These are phyloP conservation scores for Felis catus DNA, from an alignment of 2,113 vertebrate genomes.

Conservation along the genomic window DNA sequence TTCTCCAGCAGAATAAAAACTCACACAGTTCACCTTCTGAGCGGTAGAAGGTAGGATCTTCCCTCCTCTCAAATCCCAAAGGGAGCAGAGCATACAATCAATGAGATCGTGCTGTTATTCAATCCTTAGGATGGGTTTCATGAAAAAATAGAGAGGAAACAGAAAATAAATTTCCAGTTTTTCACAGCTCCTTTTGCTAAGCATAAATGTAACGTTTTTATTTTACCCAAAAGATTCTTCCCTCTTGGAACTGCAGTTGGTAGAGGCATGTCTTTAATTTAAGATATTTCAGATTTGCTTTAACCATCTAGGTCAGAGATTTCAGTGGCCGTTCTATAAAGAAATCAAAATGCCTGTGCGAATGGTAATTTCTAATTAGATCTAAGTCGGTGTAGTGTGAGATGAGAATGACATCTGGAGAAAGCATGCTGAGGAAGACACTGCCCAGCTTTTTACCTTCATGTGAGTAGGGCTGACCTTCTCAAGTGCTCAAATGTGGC, in stretches of 20 bases:
- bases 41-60: neutral
- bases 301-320: neutral
- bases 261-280: neutral
- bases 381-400: neutral
- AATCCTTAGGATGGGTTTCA: slow-evolving; percentile 60
- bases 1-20: neutral
- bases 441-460: neutral
- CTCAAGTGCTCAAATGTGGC: neutral
- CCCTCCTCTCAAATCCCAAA: neutral
- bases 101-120: slow-evolving; percentile 57
- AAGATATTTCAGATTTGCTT: neutral
- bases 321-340: neutral
- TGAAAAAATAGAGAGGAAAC: slow-evolving; percentile 60
- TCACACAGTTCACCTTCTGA: neutral
- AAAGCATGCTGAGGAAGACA: neutral
- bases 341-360: neutral
- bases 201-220: neutral
- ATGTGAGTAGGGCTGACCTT: neutral
- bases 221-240: neutral
- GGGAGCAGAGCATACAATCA: neutral
- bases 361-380: slow-evolving; percentile 20
- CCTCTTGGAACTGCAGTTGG: slow-evolving; percentile 6
- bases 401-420: neutral
- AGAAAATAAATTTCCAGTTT: slow-evolving; percentile 47
- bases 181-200: slow-evolving; percentile 73